Base-by-base conservation (phyloP, 2,797 vertebrate species). In the Ciconia nigra region DNA sequence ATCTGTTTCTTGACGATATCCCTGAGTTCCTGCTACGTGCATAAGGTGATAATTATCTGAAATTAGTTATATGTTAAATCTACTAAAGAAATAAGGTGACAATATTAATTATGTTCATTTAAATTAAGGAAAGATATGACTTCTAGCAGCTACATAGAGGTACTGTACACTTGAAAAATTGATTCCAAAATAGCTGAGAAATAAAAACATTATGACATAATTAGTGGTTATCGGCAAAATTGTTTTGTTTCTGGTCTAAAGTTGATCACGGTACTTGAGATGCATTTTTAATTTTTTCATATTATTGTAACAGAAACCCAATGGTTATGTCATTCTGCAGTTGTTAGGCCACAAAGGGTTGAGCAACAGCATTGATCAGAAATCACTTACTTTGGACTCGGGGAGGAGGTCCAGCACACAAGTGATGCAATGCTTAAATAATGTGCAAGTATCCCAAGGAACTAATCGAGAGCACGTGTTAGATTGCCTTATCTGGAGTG, bases 381-480 rank as follows among this genome's bases (percentile, higher is more conserved):
- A 84, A 57, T 87, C 41, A 14, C 10, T 62, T 54, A 25, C 35
- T 87, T 71, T 47, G 24, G 41, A 47, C 31, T 42, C 8, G 3
- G 9, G 46, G 25, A 67, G 24, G 46, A 65, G 11, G 10, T 51
- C 47, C 46, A 47, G 8, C 47, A 39, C 20, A 19, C 9, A 42
- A 54, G 16, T 39, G 21, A 41, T 52, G 28, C n/a, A 25, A 17
- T 20, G 24, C 31, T 65, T 83, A 55, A 82, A 35, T 79, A 59
- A 83, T 7, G 11, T 42, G 47, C 35, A 72, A 39, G 26, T 58
- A 47, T 77, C 67, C 35, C 25, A 51, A 77, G 42, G 59, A 86
- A 28, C 28, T 66, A 70, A 70, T 37, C 0, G 5, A 61, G 39
- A 65, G 28, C 1, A 0, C 1, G 0, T 44, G 28, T 73, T 86